These are phyloP conservation scores for Trichonephila clavata DNA, from an alignment of 1,140 invertebrate genomes.

Conservation along the genomic window DNA sequence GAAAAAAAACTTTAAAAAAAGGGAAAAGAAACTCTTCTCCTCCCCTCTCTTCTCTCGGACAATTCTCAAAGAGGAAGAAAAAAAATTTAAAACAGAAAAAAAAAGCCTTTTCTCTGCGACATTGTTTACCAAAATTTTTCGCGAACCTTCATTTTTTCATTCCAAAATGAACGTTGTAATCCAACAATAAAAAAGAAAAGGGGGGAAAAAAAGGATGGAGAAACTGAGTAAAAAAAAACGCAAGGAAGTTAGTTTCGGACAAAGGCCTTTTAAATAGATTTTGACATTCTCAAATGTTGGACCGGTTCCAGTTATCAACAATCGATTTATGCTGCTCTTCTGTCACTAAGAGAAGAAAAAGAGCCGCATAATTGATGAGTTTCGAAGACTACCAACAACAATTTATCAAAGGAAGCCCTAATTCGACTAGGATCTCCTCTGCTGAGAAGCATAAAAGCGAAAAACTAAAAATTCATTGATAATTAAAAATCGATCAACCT, in stretches of 20 bases:
- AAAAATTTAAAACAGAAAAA: not conserved
- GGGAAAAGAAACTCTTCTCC: slow-evolving; percentile 5
- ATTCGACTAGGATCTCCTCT: slow-evolving; percentile 9
- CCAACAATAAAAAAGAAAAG: not conserved
- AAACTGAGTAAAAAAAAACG: not conserved
- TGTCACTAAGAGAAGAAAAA: slow-evolving; percentile 31
- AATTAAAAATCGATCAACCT: slow-evolving; percentile 43
- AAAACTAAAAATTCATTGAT: not conserved
- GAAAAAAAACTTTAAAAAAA: too few relatives aligned
- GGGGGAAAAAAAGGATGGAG: not conserved
- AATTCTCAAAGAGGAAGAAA: not conserved
- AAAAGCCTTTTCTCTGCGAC: slow-evolving; percentile 25
- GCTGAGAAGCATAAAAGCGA: not conserved
- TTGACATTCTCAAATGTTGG: slow-evolving; percentile 68
- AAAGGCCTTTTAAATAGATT: slow-evolving; percentile 72
- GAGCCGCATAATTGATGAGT: slow-evolving; percentile 49
- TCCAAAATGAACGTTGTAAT: slow-evolving; percentile 36
- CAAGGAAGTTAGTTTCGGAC: slow-evolving; percentile 57
- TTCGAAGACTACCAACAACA: slow-evolving; percentile 30
- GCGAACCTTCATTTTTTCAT: not conserved
- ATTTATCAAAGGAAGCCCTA: slow-evolving; percentile 39
- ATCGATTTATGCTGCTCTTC: slow-evolving; percentile 63
- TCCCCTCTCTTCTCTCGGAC: not conserved
- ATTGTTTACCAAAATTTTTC: slow-evolving; percentile 66
- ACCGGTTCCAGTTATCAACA: slow-evolving; percentile 68